Evolutionary conservation across 2,888 invertebrate species (phyloP), one percentile per base, ranked within the genome.

Genomic region (Crepidodera aurea): DNA sequence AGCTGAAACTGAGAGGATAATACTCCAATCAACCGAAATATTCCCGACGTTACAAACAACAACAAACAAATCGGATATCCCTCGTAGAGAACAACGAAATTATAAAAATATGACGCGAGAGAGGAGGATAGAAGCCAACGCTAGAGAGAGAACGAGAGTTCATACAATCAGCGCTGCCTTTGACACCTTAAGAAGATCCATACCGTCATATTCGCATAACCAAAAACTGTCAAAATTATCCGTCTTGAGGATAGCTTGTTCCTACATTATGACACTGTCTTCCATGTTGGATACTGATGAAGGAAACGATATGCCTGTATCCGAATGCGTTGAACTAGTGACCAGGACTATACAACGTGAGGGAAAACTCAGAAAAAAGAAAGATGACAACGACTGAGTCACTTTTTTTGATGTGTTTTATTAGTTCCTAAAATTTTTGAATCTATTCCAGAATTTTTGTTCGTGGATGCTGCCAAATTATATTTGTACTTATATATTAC

Each of bases 81-180:
- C 65, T 19, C 66, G 73, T 29, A 66, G 73, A 18, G 89, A 92
- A 67, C 92, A 93, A 75, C 84, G 94, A 67, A 96, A 96, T 79
- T 96, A 96, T 82, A 96, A 96, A 78, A 96, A 95, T 79, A 96
- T 96, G 95, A 96, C 94, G 0, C 85, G 94, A 15, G 96, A 96
- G 78, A 83, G 96, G 69, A 84, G 96, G 68, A 94, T 96, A 76
- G 96, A 97, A 78, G 96, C 96, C 0, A 97, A 97, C 77, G 96
- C 96, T 0, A 84, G 96, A 3, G 96, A 97, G 78, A 83, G 96
- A 62, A 94, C 96, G 4, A 84, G 96, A 53, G 96, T 97, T 0
- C 96, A 97, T 79, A 96, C 96, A 0, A 97, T 97, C 69, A 95
- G 95, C 75, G 96, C 96, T 0, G 96, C 96, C 0, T 97, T 96